Evolutionary conservation across 2,888 invertebrate genomes (phyloP), one percentile per base, ranked within the genome.

Genomic region (Tipula helvola): DNA sequence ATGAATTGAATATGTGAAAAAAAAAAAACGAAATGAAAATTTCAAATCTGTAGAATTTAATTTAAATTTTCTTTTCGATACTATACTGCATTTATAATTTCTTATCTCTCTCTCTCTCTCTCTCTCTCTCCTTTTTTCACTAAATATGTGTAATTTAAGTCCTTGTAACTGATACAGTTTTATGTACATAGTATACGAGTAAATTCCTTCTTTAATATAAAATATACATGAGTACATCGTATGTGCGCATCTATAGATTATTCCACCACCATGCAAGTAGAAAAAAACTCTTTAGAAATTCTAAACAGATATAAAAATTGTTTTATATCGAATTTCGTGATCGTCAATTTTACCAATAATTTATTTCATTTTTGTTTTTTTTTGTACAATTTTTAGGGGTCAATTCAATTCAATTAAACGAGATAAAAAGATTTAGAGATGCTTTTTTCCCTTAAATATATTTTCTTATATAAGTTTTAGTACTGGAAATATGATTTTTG

Each of bases 341-440:
- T 71, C 71, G 71, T 71, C 71, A 71, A 71, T 71, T 71, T 71
- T 71, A 71, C 71, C 71, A 71, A 71, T 71, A 71, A 71, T 71
- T 71, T 28, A 28, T 28, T 28, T 28, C 28, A 28, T 28, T 28
- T 28, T 28, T 28, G 1, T 71, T 71, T 39, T 39, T 52, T 52
- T 52, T 18, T 7, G 52, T 16, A 16, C 16, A 16, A 71, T 71
- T 28, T 71, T 71, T 18, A 71, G 71, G 71, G 71, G 71, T 71
- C 71, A 71, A 71, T 71, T 71, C 71, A 28, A 71, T 71, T 71
- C 71, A 71, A 71, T 71, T 71, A 71, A 71, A 71, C 10, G 71
- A 71, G 71, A 71, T 71, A 71, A 71, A 71, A 71, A 71, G 71
- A 71, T 71, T 71, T 71, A 71, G 28, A 71, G 3, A 71, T 52